Conservation (phyloP, 2,888 invertebrate species). For the Drosophila affinis region DNA sequence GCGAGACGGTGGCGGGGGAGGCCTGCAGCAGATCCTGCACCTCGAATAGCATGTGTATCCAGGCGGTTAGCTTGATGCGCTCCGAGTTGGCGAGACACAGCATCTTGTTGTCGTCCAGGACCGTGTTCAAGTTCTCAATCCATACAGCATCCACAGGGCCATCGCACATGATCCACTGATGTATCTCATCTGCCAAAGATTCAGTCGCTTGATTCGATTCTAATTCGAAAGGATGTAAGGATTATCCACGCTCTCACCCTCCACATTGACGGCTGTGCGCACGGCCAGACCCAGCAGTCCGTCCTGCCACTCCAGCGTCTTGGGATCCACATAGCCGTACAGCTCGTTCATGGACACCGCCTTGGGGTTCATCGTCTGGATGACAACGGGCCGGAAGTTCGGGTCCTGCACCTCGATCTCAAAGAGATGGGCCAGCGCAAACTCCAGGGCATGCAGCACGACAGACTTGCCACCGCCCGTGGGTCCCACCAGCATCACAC, state of each 20-base stretch:
- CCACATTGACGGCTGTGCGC: conserved; percentile 76
- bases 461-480: conserved; percentile 94
- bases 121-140: conserved; percentile 97
- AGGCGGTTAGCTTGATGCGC: conserved; percentile 93
- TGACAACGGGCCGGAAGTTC: conserved; percentile 89
- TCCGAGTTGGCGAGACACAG: conserved; percentile 95
- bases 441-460: conserved; percentile 89
- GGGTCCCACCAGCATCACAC: conserved; percentile 96
- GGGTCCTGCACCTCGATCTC: conserved; percentile 86
- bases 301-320: conserved; percentile 95
- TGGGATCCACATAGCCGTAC: conserved; percentile 93
- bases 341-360: conserved; percentile 94
- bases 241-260: conserved; percentile 64
- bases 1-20: conserved; percentile 94
- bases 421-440: conserved; percentile 88
- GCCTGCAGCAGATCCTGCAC: conserved; percentile 94
- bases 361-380: conserved; percentile 94
- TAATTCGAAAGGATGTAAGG: too few species aligned
- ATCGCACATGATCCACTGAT: conserved; percentile 96
- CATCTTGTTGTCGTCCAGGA: conserved; percentile 97
- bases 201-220: too few species aligned
- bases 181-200: conserved; percentile 86
- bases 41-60: conserved; percentile 95
- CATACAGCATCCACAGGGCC: conserved; percentile 96
- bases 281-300: conserved; percentile 89